Conservation (phyloP, 1,140 invertebrate species). For the Zeugodacus cucurbitae region DNA sequence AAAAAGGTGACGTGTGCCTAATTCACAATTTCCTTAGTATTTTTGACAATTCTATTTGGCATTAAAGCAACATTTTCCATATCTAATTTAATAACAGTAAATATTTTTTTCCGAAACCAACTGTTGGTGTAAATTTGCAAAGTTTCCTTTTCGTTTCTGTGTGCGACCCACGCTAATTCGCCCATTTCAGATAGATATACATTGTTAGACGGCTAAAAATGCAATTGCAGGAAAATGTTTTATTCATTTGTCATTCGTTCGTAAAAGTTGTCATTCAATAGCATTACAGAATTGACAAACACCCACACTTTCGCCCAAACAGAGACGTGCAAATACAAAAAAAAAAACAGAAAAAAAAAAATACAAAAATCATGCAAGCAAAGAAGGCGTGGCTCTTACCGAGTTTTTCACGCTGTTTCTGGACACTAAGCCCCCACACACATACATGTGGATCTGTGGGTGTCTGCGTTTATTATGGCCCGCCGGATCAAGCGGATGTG, state of each 20-base stretch:
- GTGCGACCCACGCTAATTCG: background rate
- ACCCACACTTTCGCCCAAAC: background rate
- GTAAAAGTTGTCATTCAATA: slow-evolving; percentile 5
- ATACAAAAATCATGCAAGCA: too few relatives aligned
- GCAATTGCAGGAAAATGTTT: slow-evolving; percentile 25
- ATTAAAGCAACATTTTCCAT: too few relatives aligned
- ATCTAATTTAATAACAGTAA: too few relatives aligned
- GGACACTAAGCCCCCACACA: background rate
- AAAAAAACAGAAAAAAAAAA: too few relatives aligned
- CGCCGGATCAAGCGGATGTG: background rate
- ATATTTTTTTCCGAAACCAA: background rate
- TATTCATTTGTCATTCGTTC: slow-evolving; percentile 31
- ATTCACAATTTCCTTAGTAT: too few relatives aligned
- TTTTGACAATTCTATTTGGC: too few relatives aligned
- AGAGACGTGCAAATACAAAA: too few relatives aligned
- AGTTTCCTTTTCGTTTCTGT: background rate
- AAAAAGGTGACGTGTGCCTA: too few relatives aligned
- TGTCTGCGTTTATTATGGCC: background rate
- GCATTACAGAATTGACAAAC: background rate
- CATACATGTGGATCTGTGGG: background rate
- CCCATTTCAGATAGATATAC: background rate
- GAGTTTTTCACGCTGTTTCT: slow-evolving; percentile 31
- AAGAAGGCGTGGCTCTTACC: background rate
- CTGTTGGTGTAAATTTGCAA: background rate
- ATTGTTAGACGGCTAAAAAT: slow-evolving; percentile 22